Evolutionary conservation across 2,797 vertebrate species (phyloP), one percentile per base, ranked within the genome.

Genomic region (Mergus octosetaceus): DNA sequence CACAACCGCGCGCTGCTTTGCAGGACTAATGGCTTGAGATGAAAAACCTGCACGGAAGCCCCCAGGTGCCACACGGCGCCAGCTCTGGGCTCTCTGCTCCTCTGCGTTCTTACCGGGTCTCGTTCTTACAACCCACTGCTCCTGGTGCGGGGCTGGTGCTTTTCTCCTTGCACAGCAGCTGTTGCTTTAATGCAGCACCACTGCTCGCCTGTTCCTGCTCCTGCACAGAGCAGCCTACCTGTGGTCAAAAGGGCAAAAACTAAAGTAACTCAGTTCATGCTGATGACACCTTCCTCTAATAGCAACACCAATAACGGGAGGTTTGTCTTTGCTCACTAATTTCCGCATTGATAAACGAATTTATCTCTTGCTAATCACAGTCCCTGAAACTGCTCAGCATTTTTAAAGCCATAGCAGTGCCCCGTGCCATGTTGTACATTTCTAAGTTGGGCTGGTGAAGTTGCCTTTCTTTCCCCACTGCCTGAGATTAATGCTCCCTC

Each of bases 181-280:
- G 39, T n/a, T n/a, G 65, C 45, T 68, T 49, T 82, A 53, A 70
- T 7, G 28, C 8, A 18, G 45, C 5, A 49, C 27, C 49, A 56
- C 10, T 41, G 25, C 75, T 57, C 21, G 28, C 75, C 25, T 61
- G 30, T 62, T 22, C 27, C 70, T 73, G 49, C 58, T 89, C 82
- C 82, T 61, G 30, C 0, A 2, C 24, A 49, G 20, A 60, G 21
- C 21, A 45, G 34, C 1, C 0, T 5, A 43, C 28, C 53, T 84
- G 27, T 36, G n/a, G 81, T 45, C 41, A 47, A 58, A n/a, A 64
- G 51, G 56, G 28, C 15, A 93, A 78, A 93, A 83, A 49, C 5
- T 3, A 56, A 77, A 0, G 10, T 12, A 15, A 39, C 21, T 15
- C 30, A n/a, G 45, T 21, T 64, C n/a, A n/a, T n/a, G n/a, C n/a